phyloP scores from a whole-genome alignment of 2,888 invertebrate species.

The Andrena haemorrhoa region DNA sequence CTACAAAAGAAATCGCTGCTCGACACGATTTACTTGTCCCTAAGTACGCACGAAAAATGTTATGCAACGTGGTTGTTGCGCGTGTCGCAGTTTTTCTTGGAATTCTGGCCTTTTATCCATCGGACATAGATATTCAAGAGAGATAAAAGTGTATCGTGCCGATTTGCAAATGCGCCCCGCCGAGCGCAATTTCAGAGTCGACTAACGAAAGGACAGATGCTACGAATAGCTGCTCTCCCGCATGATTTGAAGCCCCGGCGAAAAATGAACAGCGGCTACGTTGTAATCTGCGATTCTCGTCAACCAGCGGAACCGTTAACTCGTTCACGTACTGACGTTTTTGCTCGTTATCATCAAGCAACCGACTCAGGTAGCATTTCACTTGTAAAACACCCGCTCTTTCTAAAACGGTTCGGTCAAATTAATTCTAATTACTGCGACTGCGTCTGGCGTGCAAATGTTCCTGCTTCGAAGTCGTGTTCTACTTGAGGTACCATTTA shows the following conservation, averaged over 20 bases:
- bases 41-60: conserved; percentile 20
- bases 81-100: conserved; percentile 12
- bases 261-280: conserved; percentile 32
- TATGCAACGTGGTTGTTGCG: conserved; percentile 19
- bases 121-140: conserved; percentile 37
- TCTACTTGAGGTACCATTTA: neutral
- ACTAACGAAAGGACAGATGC: conserved; percentile 31
- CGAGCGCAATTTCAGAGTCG: conserved; percentile 13
- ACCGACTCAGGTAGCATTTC: conserved; percentile 48
- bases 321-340: conserved; percentile 36
- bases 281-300: conserved; percentile 22
- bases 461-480: neutral
- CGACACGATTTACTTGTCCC: neutral
- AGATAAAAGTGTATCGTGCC: conserved; percentile 46
- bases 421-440: conserved; percentile 54
- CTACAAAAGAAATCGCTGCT: neutral
- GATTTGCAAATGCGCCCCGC: conserved; percentile 24
- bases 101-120: conserved; percentile 27
- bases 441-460: conserved; percentile 19
- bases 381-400: conserved; percentile 55
- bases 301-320: conserved; percentile 43
- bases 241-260: conserved; percentile 18
- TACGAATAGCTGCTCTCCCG: neutral
- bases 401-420: conserved; percentile 49
- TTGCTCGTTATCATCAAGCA: conserved; percentile 58